A percentile compares a stretch with the other conserved stretches of the same genome.
Conservation (phyloP, 2,888 invertebrate genomes). For the Syrphus vitripennis region DNA sequence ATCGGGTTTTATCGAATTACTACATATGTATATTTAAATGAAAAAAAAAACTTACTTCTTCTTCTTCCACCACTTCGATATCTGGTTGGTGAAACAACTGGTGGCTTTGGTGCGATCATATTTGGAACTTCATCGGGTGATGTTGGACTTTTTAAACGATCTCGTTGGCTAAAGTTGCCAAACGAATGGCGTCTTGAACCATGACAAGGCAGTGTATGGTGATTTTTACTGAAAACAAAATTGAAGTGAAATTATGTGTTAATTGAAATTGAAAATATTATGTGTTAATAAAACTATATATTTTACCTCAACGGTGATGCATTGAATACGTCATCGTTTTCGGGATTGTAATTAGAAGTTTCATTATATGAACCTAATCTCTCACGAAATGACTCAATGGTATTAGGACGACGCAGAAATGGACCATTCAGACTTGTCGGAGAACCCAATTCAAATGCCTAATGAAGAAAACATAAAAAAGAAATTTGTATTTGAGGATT, state of each 20-base stretch:
- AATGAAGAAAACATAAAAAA: not conserved
- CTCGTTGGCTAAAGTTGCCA: constrained; percentile 78
- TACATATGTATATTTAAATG: not conserved
- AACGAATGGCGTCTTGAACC: constrained; percentile 79
- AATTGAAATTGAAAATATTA: not conserved
- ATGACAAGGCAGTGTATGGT: constrained; percentile 78
- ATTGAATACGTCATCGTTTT: constrained; percentile 80
- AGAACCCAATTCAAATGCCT: constrained; percentile 66
- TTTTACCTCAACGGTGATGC: constrained; percentile 77
- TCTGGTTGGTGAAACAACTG: constrained; percentile 78
- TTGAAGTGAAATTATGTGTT: constrained; percentile 21
- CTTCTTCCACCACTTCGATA: constrained; percentile 77
- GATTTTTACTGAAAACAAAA: constrained; percentile 74
- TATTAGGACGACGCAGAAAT: constrained; percentile 51
- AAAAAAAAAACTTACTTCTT: constrained; percentile 76
- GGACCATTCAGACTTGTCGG: constrained; percentile 48
- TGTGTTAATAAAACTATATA: not conserved
- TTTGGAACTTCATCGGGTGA: constrained; percentile 81
- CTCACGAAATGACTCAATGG: constrained; percentile 78
- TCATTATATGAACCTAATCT: constrained; percentile 80
- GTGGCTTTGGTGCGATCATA: constrained; percentile 80
- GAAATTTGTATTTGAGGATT: not conserved
- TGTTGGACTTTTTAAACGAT: constrained; percentile 74
- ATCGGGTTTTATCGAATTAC: too few species aligned
- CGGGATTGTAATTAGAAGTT: constrained; percentile 75